Base-by-base conservation (phyloP, 1,140 invertebrate genomes). In the Muscidifurax raptorellus region DNA sequence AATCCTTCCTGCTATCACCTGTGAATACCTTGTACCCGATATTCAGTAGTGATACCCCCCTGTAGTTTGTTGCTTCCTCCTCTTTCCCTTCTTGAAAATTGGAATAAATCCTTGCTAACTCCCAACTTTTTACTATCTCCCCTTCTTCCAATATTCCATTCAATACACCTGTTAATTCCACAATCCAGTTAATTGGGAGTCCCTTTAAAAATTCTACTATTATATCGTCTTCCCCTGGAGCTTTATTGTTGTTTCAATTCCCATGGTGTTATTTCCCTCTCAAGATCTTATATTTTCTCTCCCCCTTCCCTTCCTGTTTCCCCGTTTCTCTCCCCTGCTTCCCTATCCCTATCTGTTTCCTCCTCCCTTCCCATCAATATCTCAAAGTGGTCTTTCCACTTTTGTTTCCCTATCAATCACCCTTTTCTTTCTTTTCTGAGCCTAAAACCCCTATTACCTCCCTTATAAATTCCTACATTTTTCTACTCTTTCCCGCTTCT, bases 91-190 rank as follows among this genome's bases (percentile, higher is more conserved):
- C 74, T 27, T 82, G 64, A 25, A 25, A 64, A 28, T 76, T 82
- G 10, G 28, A 27, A 25, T 32, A 82, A 66, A 82, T 67, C 40
- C 71, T 66, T 9, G 47, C 72, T 10, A 47, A 25, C 36, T 82
- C 30, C 72, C 81, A 82, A 13, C 71, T 28, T 7, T 76, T 28
- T 13, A 69, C 47, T 47, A 72, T 15, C 30, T 72, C 32, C 30
- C 40, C 80, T 72, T 81, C 69, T 52, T 66, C 52, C 67, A 59
- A 72, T 22, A 81, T 30, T 4, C 30, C 40, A 72, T 81, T 81
- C 28, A 81, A 32, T n/a, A 81, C 52, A 30, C 72, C 25, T 2
- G 69, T 44, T 30, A 81, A 10, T 72, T 72, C 44, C 30, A 18
- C 36, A 3, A 25, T 27, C 69, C 80, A 81, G 6, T 30, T 44